Evolutionary conservation across 1,140 invertebrate species (phyloP), one percentile per base, ranked within the genome.

Genomic region (Aphaenogaster rudis): DNA sequence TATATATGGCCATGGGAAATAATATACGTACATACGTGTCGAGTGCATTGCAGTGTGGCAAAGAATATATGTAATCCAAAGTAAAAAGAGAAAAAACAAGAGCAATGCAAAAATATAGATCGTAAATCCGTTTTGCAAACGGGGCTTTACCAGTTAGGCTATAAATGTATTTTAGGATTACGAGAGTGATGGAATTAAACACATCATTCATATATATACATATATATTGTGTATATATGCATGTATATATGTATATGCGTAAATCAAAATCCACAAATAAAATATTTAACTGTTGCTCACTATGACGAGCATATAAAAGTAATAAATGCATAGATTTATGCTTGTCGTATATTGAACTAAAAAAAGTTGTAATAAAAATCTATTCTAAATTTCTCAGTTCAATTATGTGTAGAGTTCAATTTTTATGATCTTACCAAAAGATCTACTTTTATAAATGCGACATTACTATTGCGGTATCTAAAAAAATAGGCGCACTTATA

Each of bases 131-230:
- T 84, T 84, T 84, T 50, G n/a, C 80, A 63, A 76, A 74, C 80
- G 13, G 17, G 36, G 54, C 54, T 74, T 76, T 61, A 50, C 15
- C 42, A 50, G 80, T 76, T 61, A 50, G 42, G 33, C 33, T 84
- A 74, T 50, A 84, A 84, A 84, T 84, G 71, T 84, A 74, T 84
- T 84, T 84, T 61, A 84, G 80, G 80, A 84, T 84, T 84, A 84
- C 28, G 11, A 36, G 33, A 61, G 17, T 76, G 57, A 50, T 74
- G 54, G 69, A 50, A 82, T 54, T 42, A 21, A 72, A 48, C 45
- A 59, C 33, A 67, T 36, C 5, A 42, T 63, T 84, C 28, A 9
- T 13, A 17, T 67, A 54, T n/a, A 78, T n/a, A 11, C 28, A 28
- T 28, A 28, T 28, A 28, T 28, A 28, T 28, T 28, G 21, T 28